Conservation (phyloP, 1,140 invertebrate species). For the Drosophila micromelanica region DNA sequence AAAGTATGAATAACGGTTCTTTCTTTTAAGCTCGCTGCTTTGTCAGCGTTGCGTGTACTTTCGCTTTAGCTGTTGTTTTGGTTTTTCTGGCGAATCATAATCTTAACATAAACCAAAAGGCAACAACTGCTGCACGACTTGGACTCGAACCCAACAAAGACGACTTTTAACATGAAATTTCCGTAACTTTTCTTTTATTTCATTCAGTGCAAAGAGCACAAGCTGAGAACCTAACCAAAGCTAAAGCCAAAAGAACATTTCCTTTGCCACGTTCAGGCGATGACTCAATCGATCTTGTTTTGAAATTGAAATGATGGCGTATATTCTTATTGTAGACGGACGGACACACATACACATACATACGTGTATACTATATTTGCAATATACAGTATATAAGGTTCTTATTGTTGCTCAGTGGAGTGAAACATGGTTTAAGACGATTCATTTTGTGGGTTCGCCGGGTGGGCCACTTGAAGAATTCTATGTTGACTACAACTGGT, state of each 20-base stretch:
- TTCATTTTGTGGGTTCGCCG: slow-evolving; percentile 29
- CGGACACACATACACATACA: background rate
- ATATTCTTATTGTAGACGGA: slow-evolving; percentile 29
- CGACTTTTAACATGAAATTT: slow-evolving; percentile 9
- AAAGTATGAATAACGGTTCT: slow-evolving; percentile 56
- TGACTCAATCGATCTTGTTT: slow-evolving; percentile 44
- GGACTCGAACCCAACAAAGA: slow-evolving; percentile 6
- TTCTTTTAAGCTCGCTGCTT: slow-evolving; percentile 14
- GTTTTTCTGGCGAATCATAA: slow-evolving; percentile 4
- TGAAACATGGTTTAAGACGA: slow-evolving; percentile 36
- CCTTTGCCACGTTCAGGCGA: slow-evolving; percentile 36
- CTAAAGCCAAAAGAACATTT: slow-evolving; percentile 23
- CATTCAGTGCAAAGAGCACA: slow-evolving; percentile 24
- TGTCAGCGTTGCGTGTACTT: slow-evolving; percentile 11
- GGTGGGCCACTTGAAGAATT: slow-evolving; percentile 6
- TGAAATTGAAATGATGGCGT: slow-evolving; percentile 41
- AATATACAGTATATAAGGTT: slow-evolving; percentile 18
- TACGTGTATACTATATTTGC: background rate
- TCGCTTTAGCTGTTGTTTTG: slow-evolving; percentile 22
- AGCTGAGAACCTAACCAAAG: slow-evolving; percentile 7
- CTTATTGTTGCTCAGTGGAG: slow-evolving; percentile 41
- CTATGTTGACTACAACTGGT: background rate
- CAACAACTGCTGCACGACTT: slow-evolving; percentile 5
- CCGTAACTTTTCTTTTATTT: slow-evolving; percentile 8
- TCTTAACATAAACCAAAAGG: background rate